Base-by-base conservation (phyloP, 2,113 vertebrate genomes). In the Phylloscopus trochilus region DNA sequence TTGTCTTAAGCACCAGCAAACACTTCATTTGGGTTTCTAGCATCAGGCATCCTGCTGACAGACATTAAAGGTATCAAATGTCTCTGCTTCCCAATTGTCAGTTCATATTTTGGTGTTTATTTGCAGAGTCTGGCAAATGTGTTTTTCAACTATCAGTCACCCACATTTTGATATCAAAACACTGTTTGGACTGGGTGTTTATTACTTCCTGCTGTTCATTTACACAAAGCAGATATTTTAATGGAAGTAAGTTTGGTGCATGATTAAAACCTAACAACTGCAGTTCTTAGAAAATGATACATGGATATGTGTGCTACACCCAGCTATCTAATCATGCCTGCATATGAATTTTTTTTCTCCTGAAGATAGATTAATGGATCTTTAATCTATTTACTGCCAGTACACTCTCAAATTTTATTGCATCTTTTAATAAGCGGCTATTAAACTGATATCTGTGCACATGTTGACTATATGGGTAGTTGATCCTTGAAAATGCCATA, bases 341-440 rank as follows among this genome's bases (percentile, higher is more conserved):
- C 43, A 74, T 83, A 69, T 81, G 94, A 96, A 63, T 87, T 80
- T 94, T 87, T 80, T 94, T 94, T 86, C 39, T 88, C 82, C 83
- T 94, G 79, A 90, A 88, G 92, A 72, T 86, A 91, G 85, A 93
- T 93, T 93, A 90, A 93, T 95, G 87, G 85, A 75, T 82, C 56
- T 96, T 95, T 97, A 93, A 96, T 96, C 79, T 93, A 70, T 74
- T 92, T 95, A 88, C 79, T 96, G 90, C 75, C 79, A 77, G 66
- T 93, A 92, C 41, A 37, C 47, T 88, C 93, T 88, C 92, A n/a
- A 92, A 90, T 97, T 96, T 95, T 95, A 96, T 85, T 93, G 55
- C 85, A 87, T 81, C 83, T 93, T 97, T 97, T 95, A 96, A 92
- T 96, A 94, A 95, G 85, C 1, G 4, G 35, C 88, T 95, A 77